These are phyloP conservation scores for Bombus polaris DNA, from an alignment of 1,140 invertebrate species.

Conservation along the genomic window DNA sequence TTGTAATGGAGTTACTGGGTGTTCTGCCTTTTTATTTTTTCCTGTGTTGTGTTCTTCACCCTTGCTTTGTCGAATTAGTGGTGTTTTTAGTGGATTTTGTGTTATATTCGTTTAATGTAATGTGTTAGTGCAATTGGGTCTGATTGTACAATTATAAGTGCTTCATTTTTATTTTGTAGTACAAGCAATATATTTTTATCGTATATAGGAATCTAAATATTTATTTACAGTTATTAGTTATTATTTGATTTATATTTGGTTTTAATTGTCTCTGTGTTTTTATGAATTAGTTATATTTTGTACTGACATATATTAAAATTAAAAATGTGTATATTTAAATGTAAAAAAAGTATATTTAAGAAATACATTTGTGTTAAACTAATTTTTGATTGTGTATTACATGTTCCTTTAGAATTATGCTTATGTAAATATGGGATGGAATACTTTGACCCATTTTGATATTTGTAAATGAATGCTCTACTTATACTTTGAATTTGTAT, in stretches of 20 bases:
- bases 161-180: conserved; percentile 17
- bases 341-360: neutral
- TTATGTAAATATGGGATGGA: neutral
- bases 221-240: neutral
- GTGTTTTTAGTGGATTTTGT: neutral
- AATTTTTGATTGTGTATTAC: neutral
- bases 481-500: neutral
- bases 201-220: neutral
- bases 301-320: neutral
- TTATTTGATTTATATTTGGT: neutral
- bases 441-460: neutral
- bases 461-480: neutral
- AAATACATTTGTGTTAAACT: neutral
- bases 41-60: neutral
- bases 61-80: neutral
- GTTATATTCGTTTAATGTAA: neutral
- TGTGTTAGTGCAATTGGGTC: conserved; percentile 18
- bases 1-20: conserved; percentile 7
- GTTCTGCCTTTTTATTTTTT: neutral
- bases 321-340: neutral
- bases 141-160: conserved; percentile 1
- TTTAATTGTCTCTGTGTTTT: neutral
- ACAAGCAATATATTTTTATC: neutral
- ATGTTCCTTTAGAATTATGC: neutral
- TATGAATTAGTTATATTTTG: neutral